Evolutionary conservation across 2,113 vertebrate genomes (phyloP).

Genomic region (Heloderma charlesbogerti): DNA sequence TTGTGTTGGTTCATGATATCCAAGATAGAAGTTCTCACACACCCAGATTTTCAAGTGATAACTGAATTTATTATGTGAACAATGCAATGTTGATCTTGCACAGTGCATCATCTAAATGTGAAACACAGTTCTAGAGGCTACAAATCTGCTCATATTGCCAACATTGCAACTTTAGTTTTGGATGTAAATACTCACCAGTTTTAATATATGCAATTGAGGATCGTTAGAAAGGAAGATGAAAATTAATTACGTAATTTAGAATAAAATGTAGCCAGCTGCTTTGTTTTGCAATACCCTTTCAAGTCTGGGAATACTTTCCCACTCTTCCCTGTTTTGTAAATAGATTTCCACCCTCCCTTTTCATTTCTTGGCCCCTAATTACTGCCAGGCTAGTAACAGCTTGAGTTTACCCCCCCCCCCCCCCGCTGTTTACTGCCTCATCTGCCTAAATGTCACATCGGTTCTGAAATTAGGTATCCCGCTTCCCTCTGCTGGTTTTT

Average conservation of each 20-base stretch:
- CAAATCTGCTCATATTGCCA: background rate
- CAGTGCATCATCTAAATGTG: background rate
- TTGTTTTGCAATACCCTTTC: background rate
- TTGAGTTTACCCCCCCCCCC: background rate
- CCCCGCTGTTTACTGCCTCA: constrained; percentile 55
- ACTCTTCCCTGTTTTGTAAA: constrained; percentile 22
- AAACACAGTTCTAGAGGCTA: background rate
- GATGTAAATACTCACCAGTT: background rate
- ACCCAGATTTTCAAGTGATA: background rate
- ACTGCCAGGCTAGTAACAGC: background rate
- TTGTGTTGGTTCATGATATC: background rate
- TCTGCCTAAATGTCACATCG: constrained; percentile 64
- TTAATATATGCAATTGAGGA: background rate
- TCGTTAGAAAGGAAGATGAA: background rate
- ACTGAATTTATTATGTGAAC: background rate
- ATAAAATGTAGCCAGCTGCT: background rate
- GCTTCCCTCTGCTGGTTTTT: constrained; percentile 71
- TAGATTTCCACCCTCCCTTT: constrained; percentile 36
- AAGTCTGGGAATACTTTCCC: background rate
- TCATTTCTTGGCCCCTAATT: constrained; percentile 8
- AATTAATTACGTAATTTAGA: background rate
- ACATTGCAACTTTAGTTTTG: background rate
- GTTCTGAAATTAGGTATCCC: constrained; percentile 62
- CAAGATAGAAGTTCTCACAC: background rate
- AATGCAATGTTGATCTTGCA: background rate